phyloP scores from a whole-genome alignment of 1,140 invertebrate genomes.

The Drosophila teissieri region DNA sequence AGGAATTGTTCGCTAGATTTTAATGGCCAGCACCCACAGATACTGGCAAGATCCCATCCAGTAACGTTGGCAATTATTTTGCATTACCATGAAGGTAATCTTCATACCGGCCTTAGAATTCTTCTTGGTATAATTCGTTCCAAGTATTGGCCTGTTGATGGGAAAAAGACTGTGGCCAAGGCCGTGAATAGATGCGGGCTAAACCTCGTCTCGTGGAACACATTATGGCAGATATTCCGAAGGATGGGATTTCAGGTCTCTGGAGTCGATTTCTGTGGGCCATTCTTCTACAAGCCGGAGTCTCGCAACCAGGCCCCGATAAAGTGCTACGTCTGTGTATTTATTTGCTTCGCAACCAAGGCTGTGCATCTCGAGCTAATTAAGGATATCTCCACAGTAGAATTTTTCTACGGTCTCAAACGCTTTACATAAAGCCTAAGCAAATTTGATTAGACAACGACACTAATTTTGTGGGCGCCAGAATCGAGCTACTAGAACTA shows the following conservation, averaged over 20 bases:
- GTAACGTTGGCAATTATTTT: too few species aligned
- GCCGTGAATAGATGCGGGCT: too few species aligned
- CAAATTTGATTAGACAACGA: neutral
- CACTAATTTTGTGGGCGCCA: neutral
- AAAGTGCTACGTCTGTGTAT: neutral
- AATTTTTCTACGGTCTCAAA: neutral
- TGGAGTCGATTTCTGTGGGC: neutral
- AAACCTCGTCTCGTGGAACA: too few species aligned
- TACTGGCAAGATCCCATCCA: too few species aligned
- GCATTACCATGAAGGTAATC: too few species aligned
- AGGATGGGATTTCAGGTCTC: too few species aligned
- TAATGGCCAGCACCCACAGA: too few species aligned
- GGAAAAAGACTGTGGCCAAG: too few species aligned
- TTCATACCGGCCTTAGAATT: too few species aligned
- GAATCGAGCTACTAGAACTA: neutral
- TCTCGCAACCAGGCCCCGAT: neutral
- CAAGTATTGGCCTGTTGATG: too few species aligned
- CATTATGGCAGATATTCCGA: neutral
- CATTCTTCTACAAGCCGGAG: neutral
- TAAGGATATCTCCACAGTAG: neutral
- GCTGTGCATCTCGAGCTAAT: neutral
- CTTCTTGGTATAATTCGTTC: too few species aligned
- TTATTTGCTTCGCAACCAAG: neutral
- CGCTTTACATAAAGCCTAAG: neutral
- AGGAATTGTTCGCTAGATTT: too few species aligned